phyloP scores from a whole-genome alignment of 2,113 vertebrate genomes.

The Otis tarda region DNA sequence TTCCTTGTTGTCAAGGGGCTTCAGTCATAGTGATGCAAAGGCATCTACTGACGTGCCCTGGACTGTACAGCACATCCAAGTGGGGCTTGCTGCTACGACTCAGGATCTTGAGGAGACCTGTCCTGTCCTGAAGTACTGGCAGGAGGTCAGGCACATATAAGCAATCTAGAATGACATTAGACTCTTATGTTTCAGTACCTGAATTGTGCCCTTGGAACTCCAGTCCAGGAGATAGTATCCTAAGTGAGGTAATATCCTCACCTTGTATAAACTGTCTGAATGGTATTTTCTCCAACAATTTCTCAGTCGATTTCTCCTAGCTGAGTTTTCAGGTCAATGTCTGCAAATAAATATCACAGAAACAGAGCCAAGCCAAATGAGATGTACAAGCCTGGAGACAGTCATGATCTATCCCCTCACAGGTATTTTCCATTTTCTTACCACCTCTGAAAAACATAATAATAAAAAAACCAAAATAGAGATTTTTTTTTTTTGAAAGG shows the following conservation, averaged over 20 bases:
- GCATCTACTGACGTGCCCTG: neutral
- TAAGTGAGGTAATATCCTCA: neutral
- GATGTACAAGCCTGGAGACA: neutral
- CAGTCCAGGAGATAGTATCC: neutral
- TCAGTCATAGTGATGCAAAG: neutral
- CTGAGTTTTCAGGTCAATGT: neutral
- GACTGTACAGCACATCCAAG: neutral
- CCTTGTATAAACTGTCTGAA: neutral
- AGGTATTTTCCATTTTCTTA: slow-evolving; percentile 18
- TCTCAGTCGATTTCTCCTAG: neutral
- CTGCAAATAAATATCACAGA: neutral
- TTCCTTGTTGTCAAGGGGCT: neutral
- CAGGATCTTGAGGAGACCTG: no score
- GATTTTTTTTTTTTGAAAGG: neutral
- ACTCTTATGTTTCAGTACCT: neutral
- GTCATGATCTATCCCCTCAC: neutral
- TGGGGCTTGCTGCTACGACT: neutral
- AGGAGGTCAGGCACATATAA: neutral
- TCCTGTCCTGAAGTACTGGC: no score
- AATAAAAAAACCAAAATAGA: neutral
- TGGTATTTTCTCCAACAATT: neutral
- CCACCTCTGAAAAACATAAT: neutral
- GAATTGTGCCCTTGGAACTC: neutral
- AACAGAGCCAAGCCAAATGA: neutral
- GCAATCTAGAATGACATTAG: neutral